Evolutionary conservation across 2,113 vertebrate genomes (phyloP).

Genomic region (Oreochromis aureus): DNA sequence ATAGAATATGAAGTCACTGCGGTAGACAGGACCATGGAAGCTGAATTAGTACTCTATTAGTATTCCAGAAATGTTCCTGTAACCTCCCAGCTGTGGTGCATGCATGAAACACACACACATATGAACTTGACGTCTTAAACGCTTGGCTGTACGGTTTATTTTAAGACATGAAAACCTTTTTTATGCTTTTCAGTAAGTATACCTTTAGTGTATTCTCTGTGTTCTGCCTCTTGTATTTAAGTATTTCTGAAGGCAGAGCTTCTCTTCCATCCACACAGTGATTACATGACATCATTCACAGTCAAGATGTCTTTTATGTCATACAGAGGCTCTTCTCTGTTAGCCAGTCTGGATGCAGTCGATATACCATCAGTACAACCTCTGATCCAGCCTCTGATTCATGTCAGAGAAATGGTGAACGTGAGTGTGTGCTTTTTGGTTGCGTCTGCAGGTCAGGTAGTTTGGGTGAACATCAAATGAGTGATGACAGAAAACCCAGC

Average conservation of each 20-base stretch:
- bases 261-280: neutral
- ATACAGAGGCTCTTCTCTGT: neutral
- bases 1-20: slow-evolving; percentile 32
- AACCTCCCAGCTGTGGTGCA: neutral
- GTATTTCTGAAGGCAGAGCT: neutral
- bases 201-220: neutral
- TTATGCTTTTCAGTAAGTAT: neutral
- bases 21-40: slow-evolving; percentile 21
- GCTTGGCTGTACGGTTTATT: neutral
- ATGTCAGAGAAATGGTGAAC: neutral
- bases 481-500: slow-evolving; percentile 27
- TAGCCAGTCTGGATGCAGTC: neutral
- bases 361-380: neutral
- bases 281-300: slow-evolving; percentile 28
- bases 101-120: neutral
- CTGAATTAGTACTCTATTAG: slow-evolving; percentile 1
- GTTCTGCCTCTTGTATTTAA: neutral
- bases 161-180: neutral
- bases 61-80: slow-evolving; percentile 31
- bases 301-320: neutral
- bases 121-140: neutral
- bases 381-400: slow-evolving; percentile 23
- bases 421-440: neutral
- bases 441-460: neutral
- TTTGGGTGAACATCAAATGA: neutral